phyloP scores from a whole-genome alignment of 2,797 vertebrate genomes.

The Toxotes lorentzi region DNA sequence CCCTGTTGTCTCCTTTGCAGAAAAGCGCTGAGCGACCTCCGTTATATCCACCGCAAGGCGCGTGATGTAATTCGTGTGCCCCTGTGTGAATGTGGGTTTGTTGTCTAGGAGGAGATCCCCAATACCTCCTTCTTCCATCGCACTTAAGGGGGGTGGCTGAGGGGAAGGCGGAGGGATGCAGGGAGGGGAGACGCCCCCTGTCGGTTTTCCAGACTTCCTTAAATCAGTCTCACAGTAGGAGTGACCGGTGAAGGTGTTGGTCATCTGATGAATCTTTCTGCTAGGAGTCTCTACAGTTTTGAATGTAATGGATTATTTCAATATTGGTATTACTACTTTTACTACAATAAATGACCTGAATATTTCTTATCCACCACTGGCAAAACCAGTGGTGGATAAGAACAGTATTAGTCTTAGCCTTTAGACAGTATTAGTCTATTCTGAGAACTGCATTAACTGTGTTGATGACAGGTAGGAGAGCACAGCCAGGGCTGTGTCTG shows the following conservation, averaged over 20 bases:
- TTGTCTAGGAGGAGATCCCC: constrained; percentile 83
- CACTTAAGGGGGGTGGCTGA: background rate
- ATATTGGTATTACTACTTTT: background rate
- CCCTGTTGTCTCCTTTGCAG: constrained; percentile 44
- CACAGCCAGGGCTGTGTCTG: background rate
- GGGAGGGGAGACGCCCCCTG: constrained; percentile 81
- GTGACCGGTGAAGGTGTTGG: constrained; percentile 27
- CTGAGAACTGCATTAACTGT: background rate
- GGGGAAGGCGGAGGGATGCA: background rate
- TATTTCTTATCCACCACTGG: background rate
- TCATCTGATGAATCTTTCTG: constrained; percentile 38
- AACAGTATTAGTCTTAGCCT: no score
- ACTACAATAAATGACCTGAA: background rate
- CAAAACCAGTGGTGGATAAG: no score
- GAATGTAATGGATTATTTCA: background rate
- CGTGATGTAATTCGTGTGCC: constrained; percentile 84
- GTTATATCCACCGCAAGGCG: constrained; percentile 82
- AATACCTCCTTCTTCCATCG: constrained; percentile 77
- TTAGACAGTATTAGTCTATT: background rate
- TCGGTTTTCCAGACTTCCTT: constrained; percentile 69
- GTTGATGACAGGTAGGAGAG: background rate
- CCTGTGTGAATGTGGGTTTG: constrained; percentile 77
- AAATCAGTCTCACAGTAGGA: constrained; percentile 52
- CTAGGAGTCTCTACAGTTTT: no score
- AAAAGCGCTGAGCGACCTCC: constrained; percentile 65